These are phyloP conservation scores for Mycogona germanica DNA, from an alignment of 2,888 invertebrate species.

Conservation along the genomic window DNA sequence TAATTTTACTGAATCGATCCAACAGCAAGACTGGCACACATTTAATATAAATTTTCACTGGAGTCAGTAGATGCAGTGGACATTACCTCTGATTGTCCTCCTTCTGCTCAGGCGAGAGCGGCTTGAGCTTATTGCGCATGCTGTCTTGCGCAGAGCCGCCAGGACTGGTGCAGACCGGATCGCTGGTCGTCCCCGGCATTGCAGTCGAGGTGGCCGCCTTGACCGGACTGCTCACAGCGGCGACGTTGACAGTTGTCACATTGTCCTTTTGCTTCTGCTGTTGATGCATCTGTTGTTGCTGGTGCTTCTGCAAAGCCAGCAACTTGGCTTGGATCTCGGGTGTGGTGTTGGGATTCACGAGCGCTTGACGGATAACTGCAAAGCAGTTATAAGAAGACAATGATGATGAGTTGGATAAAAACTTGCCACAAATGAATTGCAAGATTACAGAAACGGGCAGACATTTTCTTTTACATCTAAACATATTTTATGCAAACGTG, in stretches of 20 bases:
- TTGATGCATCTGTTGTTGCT: conserved; percentile 48
- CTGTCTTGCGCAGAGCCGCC: conserved; percentile 14
- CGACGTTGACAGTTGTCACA: neutral
- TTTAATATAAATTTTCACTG: no score
- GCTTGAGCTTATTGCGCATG: conserved; percentile 20
- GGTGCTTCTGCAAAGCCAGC: conserved; percentile 71
- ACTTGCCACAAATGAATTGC: neutral
- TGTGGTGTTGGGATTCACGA: conserved; percentile 79
- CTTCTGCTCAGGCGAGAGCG: conserved; percentile 31
- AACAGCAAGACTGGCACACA: no score
- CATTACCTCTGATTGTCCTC: conserved; percentile 33
- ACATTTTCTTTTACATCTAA: conserved; percentile 13
- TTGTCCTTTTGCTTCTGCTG: conserved; percentile 23
- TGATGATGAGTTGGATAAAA: neutral
- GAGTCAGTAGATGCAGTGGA: neutral
- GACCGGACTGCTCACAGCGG: conserved; percentile 19
- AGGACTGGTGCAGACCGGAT: conserved; percentile 6
- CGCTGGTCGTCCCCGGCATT: conserved; percentile 8
- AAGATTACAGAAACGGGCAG: neutral
- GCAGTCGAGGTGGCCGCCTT: conserved; percentile 11
- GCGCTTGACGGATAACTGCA: conserved; percentile 78
- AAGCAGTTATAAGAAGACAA: neutral
- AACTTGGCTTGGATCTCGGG: conserved; percentile 88
- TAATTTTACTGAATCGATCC: no score
- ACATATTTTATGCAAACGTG: no score